Evolutionary conservation across 2,888 invertebrate species (phyloP).

Genomic region (Elysia crispata): DNA sequence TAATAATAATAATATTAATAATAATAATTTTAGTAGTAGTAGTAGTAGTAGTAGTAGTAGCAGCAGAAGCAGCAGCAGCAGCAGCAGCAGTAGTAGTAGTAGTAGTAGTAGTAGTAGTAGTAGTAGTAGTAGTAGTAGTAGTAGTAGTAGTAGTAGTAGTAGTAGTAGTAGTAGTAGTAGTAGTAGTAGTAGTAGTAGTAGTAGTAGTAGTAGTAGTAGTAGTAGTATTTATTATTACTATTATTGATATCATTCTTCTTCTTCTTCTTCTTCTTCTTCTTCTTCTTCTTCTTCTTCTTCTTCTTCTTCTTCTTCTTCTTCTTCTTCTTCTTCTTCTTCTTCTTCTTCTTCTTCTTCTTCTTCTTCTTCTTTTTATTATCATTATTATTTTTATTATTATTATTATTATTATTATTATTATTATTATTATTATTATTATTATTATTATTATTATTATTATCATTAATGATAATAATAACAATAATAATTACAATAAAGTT

Average conservation of each 20-base stretch:
- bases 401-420: too few relatives aligned
- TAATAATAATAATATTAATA: too few relatives aligned
- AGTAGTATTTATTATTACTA: too few relatives aligned
- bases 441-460: too few relatives aligned
- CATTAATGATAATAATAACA: too few relatives aligned
- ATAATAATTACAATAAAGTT: background rate
- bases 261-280: background rate
- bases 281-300: background rate
- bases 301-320: background rate
- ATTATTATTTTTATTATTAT: too few relatives aligned
- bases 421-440: too few relatives aligned
- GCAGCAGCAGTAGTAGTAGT: background rate
- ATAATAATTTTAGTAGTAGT: background rate
- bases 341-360: background rate
- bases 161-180: background rate
- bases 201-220: background rate
- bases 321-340: background rate
- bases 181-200: background rate
- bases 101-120: too few relatives aligned
- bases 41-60: background rate
- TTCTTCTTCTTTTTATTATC: too few relatives aligned
- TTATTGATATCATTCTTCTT: background rate
- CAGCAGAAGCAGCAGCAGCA: too few relatives aligned
- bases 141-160: background rate
- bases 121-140: too few relatives aligned